phyloP scores from a whole-genome alignment of 2,797 vertebrate species.

The Rhynchotus rufescens region DNA sequence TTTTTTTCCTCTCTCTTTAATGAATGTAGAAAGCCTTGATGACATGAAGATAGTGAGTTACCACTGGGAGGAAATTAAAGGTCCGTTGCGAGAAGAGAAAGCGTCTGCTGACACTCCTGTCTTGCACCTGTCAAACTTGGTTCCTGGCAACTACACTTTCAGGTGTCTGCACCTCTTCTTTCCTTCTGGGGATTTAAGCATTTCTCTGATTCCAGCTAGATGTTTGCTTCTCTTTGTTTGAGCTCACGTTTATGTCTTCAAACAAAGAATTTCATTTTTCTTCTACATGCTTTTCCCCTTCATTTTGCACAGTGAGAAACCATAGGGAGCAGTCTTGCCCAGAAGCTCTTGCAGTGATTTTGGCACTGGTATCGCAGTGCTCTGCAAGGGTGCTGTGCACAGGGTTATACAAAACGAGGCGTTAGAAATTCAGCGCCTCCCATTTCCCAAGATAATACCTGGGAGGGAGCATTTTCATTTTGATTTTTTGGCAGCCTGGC shows the following conservation, averaged over 20 bases:
- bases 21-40: slow-evolving; percentile 81
- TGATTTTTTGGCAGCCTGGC: neutral
- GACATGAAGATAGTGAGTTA: slow-evolving; percentile 82
- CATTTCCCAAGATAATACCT: neutral
- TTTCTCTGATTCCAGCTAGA: neutral
- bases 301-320: neutral
- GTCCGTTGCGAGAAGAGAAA: slow-evolving; percentile 76
- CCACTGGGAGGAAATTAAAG: slow-evolving; percentile 84
- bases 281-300: neutral
- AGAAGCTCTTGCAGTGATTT: neutral
- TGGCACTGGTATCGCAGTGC: neutral
- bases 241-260: neutral
- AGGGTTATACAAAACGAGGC: neutral
- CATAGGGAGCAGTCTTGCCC: neutral
- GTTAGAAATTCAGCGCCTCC: neutral
- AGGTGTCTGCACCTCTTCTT: slow-evolving; percentile 69
- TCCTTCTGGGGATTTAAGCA: neutral
- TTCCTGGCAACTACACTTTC: slow-evolving; percentile 85
- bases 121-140: slow-evolving; percentile 78
- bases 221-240: neutral
- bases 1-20: slow-evolving; percentile 15
- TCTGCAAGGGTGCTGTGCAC: neutral
- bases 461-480: neutral
- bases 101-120: slow-evolving; percentile 75
- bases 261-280: neutral